Evolutionary conservation across 2,888 invertebrate species (phyloP).

Genomic region (Drosophila greeni): DNA sequence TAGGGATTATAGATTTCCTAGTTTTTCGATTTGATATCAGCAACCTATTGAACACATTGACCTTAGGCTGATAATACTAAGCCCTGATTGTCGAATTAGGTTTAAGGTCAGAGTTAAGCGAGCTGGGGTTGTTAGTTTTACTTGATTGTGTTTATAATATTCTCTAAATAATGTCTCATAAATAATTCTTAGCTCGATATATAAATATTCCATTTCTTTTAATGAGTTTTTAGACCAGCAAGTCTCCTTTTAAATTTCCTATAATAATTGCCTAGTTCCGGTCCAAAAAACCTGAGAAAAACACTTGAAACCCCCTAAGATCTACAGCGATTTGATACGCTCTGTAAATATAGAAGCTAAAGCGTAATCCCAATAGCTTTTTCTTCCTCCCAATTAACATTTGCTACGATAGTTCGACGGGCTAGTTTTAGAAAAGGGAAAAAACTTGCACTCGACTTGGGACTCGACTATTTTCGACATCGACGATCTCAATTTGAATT

Average conservation of each 20-base stretch:
- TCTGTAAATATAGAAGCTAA: neutral
- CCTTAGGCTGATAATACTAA: neutral
- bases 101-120: neutral
- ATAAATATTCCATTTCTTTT: neutral
- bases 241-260: neutral
- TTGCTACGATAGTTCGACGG: slow-evolving; percentile 10
- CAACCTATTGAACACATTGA: neutral
- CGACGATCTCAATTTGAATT: slow-evolving; percentile 37
- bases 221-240: neutral
- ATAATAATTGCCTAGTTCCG: neutral
- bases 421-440: slow-evolving; percentile 2
- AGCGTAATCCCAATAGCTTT: slow-evolving; percentile 6
- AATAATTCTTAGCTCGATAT: neutral
- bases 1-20: neutral
- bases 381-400: slow-evolving; percentile 1
- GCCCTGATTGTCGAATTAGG: neutral
- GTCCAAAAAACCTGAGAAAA: slow-evolving; percentile 8
- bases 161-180: neutral
- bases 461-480: slow-evolving; percentile 18
- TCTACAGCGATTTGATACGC: slow-evolving; percentile 22
- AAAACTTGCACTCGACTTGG: slow-evolving; percentile 38
- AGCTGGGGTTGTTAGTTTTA: neutral
- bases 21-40: slow-evolving; percentile 3
- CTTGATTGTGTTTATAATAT: neutral
- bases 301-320: neutral